phyloP scores from a whole-genome alignment of 2,888 invertebrate genomes.

The Melanostoma mellinum region DNA sequence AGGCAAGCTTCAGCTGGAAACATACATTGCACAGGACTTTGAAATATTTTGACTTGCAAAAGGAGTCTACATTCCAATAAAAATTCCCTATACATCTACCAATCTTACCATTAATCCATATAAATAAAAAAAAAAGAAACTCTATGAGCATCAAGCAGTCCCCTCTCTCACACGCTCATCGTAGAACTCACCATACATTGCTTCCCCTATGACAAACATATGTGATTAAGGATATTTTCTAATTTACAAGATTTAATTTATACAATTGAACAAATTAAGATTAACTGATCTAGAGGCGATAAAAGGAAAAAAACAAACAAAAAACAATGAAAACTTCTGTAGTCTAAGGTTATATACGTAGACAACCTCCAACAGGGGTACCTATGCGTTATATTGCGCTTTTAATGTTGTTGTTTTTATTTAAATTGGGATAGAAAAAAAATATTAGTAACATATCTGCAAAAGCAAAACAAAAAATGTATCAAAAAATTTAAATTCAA shows the following conservation, averaged over 20 bases:
- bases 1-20: background rate
- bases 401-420: conserved; percentile 48
- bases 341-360: conserved; percentile 53
- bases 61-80: conserved; percentile 41
- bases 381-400: conserved; percentile 47
- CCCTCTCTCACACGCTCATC: conserved; percentile 27
- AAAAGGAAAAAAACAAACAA: conserved; percentile 10
- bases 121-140: conserved; percentile 30
- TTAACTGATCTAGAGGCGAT: conserved; percentile 54
- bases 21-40: background rate
- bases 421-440: conserved; percentile 23
- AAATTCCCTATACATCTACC: conserved; percentile 23
- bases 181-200: conserved; percentile 17
- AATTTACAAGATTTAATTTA: conserved; percentile 67
- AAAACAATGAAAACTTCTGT: conserved; percentile 49
- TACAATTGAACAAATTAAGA: conserved; percentile 49
- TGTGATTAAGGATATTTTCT: conserved; percentile 72
- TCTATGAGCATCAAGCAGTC: conserved; percentile 37
- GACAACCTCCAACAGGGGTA: conserved; percentile 20
- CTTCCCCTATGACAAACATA: conserved; percentile 59
- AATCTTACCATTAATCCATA: conserved; percentile 16
- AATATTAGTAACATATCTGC: conserved; percentile 55
- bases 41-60: conserved; percentile 2
- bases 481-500: conserved; percentile 33
- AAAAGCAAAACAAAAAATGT: conserved; percentile 18